Evolutionary conservation across 2,113 vertebrate genomes (phyloP).

Genomic region (Oreochromis spilurus): DNA sequence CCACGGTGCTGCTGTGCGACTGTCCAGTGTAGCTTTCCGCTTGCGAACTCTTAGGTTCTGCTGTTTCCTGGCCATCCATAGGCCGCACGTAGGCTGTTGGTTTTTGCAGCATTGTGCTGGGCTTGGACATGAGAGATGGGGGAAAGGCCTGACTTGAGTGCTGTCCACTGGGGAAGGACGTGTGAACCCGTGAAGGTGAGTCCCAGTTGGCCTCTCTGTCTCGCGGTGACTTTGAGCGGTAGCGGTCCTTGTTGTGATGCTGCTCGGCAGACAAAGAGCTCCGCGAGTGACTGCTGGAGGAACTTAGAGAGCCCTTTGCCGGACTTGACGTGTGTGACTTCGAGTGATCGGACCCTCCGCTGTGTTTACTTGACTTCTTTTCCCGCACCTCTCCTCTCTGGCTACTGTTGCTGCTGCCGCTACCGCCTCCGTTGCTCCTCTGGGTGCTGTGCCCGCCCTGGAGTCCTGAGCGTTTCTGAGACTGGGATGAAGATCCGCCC

Average conservation of each 20-base stretch:
- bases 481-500: constrained; percentile 78
- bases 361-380: constrained; percentile 91
- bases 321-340: constrained; percentile 88
- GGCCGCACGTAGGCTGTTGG: constrained; percentile 97
- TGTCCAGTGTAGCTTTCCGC: constrained; percentile 87
- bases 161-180: constrained; percentile 84
- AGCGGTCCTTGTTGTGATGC: constrained; percentile 91
- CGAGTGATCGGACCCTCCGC: constrained; percentile 82
- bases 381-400: constrained; percentile 82
- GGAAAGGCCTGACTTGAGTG: constrained; percentile 91
- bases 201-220: constrained; percentile 94
- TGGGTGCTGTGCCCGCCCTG: constrained; percentile 77
- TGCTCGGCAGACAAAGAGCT: constrained; percentile 83
- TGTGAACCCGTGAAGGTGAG: constrained; percentile 89
- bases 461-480: constrained; percentile 85
- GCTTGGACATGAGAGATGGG: constrained; percentile 93
- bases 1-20: constrained; percentile 80
- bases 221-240: constrained; percentile 90
- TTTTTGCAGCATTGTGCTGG: constrained; percentile 92
- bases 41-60: constrained; percentile 87
- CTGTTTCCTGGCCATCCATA: constrained; percentile 96
- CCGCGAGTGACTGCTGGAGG: constrained; percentile 79
- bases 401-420: constrained; percentile 68
- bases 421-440: constrained; percentile 65
- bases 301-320: constrained; percentile 81